Evolutionary conservation across 1,140 invertebrate genomes (phyloP), one percentile per base, ranked within the genome.

Genomic region (Musca domestica): DNA sequence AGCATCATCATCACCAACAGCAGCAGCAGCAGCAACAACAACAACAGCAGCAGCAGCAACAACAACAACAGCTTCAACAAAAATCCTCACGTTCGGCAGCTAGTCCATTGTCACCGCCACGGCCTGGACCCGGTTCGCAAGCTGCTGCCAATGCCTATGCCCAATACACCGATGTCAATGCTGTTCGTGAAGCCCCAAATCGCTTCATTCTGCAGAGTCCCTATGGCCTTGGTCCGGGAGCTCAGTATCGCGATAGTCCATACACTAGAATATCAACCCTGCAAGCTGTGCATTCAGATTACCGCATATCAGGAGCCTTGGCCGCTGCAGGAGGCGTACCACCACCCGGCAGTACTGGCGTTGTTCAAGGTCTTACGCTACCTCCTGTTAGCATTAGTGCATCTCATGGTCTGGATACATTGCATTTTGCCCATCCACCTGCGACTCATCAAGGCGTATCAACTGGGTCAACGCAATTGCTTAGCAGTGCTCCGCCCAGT

Each of bases 31-130:
- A 73, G 0, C 76, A 76, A 0, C 74, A 76, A 0, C 74, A 72
- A 7, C 71, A 71, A 1, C 74, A 71, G 0, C 72, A 72, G 0
- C 74, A 74, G 1, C 71, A 73, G 0, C 74, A 76, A 0, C 74
- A 78, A 0, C 75, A 73, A 0, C 69, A 66, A 22, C 69, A 76
- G 0, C 76, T 76, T 19, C 78, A 77, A 51, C 76, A 72, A 56
- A 73, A 78, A 69, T 72, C 70, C 22, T 74, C 76, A 20, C 72
- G 78, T 58, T 73, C 78, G 56, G 78, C 71, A 71, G 77, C 78
- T 71, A 81, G 78, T 74, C 78, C 78, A 20, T 51, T 81, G 56
- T 80, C 79, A 23, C 79, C 79, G 46, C 77, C 77, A 51, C 76
- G 78, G 52, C 73, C 78, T 56, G 77, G 74, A 69, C 74, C 71